phyloP scores from a whole-genome alignment of 2,888 invertebrate species.

The Osedax fenrisi region DNA sequence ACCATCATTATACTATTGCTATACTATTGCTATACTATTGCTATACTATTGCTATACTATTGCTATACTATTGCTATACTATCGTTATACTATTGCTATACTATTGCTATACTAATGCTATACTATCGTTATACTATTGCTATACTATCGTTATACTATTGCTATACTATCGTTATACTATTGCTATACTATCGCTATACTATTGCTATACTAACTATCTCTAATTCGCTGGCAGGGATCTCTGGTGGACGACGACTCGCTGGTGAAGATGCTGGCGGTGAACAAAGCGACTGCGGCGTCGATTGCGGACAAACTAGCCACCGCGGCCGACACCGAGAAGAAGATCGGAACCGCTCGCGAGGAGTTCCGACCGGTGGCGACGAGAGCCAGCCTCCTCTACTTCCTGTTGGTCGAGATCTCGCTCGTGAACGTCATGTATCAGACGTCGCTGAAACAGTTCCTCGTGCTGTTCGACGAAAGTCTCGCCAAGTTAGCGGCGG shows the following conservation, averaged over 20 bases:
- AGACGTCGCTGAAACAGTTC: constrained; percentile 74
- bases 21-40: too few relatives aligned
- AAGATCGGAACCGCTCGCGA: constrained; percentile 76
- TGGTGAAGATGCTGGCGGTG: constrained; percentile 57
- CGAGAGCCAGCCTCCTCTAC: constrained; percentile 62
- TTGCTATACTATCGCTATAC: too few relatives aligned
- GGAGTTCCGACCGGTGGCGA: constrained; percentile 36
- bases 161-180: too few relatives aligned
- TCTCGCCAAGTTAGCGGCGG: constrained; percentile 58
- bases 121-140: too few relatives aligned
- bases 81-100: too few relatives aligned
- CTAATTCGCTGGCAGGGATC: constrained; percentile 64
- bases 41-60: too few relatives aligned
- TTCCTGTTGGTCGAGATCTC: constrained; percentile 77
- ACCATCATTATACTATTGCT: too few relatives aligned
- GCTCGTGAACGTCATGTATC: constrained; percentile 77
- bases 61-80: too few relatives aligned
- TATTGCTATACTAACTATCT: too few relatives aligned
- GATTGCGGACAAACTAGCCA: constrained; percentile 80
- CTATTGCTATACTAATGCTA: too few relatives aligned
- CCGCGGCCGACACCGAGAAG: constrained; percentile 80
- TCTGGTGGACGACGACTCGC: constrained; percentile 70
- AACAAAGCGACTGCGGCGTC: constrained; percentile 63
- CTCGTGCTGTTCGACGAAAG: constrained; percentile 73
- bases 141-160: too few relatives aligned